Conservation (phyloP, 2,113 vertebrate genomes). For the Caranx melampygus region DNA sequence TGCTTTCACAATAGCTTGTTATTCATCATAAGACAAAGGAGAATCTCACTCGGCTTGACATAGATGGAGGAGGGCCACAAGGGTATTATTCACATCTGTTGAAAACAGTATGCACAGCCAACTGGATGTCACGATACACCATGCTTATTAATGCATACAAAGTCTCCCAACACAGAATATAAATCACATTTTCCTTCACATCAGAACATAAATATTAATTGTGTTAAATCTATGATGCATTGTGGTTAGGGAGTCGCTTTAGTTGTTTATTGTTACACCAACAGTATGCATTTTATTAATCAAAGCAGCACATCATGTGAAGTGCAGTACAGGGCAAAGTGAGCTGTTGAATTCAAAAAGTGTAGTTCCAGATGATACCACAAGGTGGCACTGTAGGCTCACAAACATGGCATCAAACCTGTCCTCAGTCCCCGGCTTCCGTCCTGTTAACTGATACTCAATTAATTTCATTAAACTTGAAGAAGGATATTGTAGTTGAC, state of each 20-base stretch:
- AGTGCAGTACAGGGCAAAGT: background rate
- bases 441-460: background rate
- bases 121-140: slow-evolving; percentile 76
- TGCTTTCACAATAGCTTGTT: slow-evolving; percentile 76
- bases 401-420: slow-evolving; percentile 42
- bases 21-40: slow-evolving; percentile 83
- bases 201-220: slow-evolving; percentile 79
- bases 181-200: slow-evolving; percentile 74
- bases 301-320: slow-evolving; percentile 35
- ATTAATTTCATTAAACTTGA: background rate
- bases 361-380: slow-evolving; percentile 56
- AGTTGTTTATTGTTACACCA: slow-evolving; percentile 61
- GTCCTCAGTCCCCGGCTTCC: background rate
- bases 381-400: slow-evolving; percentile 70
- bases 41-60: slow-evolving; percentile 77
- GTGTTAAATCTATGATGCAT: slow-evolving; percentile 74
- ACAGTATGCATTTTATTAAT: slow-evolving; percentile 57
- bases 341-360: background rate
- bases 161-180: slow-evolving; percentile 73
- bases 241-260: slow-evolving; percentile 55
- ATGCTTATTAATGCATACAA: slow-evolving; percentile 80
- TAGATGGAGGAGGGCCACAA: slow-evolving; percentile 79
- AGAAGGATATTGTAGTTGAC: background rate
- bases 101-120: slow-evolving; percentile 74
- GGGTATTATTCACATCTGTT: slow-evolving; percentile 82